phyloP scores from a whole-genome alignment of 2,888 invertebrate species.

The Eupithecia inturbata region DNA sequence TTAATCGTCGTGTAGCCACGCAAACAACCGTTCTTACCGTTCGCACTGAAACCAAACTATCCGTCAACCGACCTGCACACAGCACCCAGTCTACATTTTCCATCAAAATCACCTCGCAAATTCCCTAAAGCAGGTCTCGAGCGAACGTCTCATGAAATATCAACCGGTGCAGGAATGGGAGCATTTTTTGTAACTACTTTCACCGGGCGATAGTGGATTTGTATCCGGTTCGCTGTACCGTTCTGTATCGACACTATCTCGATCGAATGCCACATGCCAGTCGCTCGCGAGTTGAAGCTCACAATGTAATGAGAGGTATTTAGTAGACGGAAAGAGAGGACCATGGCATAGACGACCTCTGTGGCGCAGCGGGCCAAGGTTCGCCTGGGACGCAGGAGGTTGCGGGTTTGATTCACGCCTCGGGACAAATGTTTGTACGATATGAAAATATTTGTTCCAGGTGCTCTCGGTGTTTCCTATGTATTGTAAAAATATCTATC shows the following conservation, averaged over 20 bases:
- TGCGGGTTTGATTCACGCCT: not conserved
- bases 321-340: not conserved
- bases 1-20: not conserved
- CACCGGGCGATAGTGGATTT: slow-evolving; percentile 77
- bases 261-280: slow-evolving; percentile 43
- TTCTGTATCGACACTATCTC: slow-evolving; percentile 55
- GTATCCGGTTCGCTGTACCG: slow-evolving; percentile 79
- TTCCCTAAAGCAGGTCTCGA: slow-evolving; percentile 54
- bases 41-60: too few species aligned
- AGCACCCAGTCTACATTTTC: not conserved
- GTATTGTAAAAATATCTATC: too few species aligned
- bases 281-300: slow-evolving; percentile 28
- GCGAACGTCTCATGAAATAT: slow-evolving; percentile 82
- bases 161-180: slow-evolving; percentile 79
- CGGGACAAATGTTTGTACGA: too few species aligned
- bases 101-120: slow-evolving; percentile 7
- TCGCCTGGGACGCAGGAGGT: not conserved
- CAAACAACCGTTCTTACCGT: too few species aligned
- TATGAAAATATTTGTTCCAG: too few species aligned
- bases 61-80: not conserved
- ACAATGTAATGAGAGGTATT: slow-evolving; percentile 17
- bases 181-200: slow-evolving; percentile 84
- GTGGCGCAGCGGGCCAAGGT: not conserved
- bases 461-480: too few species aligned
- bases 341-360: not conserved